Conservation (phyloP, 1,140 invertebrate genomes). For the Diachasmimorpha longicaudata region DNA sequence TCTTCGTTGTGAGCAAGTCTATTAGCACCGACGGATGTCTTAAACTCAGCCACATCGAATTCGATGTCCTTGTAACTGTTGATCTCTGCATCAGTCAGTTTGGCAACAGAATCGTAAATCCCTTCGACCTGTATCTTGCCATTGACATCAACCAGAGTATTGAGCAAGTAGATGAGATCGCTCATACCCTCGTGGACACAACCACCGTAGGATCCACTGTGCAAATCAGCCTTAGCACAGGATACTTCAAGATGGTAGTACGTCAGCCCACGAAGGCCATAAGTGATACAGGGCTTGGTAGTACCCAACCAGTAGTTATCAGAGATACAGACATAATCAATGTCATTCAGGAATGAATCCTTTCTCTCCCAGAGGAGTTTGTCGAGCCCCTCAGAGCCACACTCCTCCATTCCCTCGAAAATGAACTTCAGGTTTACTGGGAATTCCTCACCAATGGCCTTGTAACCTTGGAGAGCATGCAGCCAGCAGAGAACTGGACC, state of each 20-base stretch:
- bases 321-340: slow-evolving; percentile 97
- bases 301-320: slow-evolving; percentile 99
- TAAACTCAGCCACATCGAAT: slow-evolving; percentile 83
- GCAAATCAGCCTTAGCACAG: slow-evolving; percentile 90
- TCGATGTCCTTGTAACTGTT: slow-evolving; percentile 86
- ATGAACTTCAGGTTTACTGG: slow-evolving; percentile 97
- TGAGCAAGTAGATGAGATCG: slow-evolving; percentile 85
- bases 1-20: slow-evolving; percentile 78
- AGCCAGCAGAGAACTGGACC: slow-evolving; percentile 92
- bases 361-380: slow-evolving; percentile 80
- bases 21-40: slow-evolving; percentile 72
- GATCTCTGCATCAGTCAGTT: slow-evolving; percentile 77
- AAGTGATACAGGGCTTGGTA: slow-evolving; percentile 95
- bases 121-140: slow-evolving; percentile 84
- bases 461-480: slow-evolving; percentile 89
- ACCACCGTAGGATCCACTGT: slow-evolving; percentile 95
- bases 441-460: slow-evolving; percentile 74
- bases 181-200: slow-evolving; percentile 88
- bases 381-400: slow-evolving; percentile 93
- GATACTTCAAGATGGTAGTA: slow-evolving; percentile 92
- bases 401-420: slow-evolving; percentile 99
- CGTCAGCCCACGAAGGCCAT: slow-evolving; percentile 92
- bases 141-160: slow-evolving; percentile 81
- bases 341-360: slow-evolving; percentile 78
- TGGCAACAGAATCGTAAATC: slow-evolving; percentile 80